Conservation (phyloP, 2,888 invertebrate species). For the Clunio marinus region DNA sequence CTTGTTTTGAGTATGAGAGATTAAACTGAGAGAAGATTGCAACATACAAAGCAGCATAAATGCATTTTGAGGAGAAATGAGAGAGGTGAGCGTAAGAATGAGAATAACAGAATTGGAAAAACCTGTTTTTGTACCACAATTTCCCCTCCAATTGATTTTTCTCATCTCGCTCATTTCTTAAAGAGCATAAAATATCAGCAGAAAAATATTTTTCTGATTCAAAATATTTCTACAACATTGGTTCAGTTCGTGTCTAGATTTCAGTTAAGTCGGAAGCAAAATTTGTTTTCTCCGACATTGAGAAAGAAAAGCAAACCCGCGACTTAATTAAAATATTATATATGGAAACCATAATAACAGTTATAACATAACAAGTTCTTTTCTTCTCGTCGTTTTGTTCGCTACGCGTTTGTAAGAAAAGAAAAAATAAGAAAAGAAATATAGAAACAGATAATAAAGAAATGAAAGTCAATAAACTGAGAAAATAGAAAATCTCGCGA, state of each 20-base stretch:
- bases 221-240: constrained; percentile 5
- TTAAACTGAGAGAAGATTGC: neutral
- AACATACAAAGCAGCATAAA: neutral
- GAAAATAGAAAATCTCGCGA: constrained; percentile 3
- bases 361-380: constrained; percentile 39
- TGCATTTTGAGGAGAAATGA: neutral
- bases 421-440: neutral
- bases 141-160: neutral
- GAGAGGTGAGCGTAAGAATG: neutral
- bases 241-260: constrained; percentile 26
- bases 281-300: constrained; percentile 23
- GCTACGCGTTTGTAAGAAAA: neutral
- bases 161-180: neutral
- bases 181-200: no score
- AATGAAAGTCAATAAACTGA: constrained; percentile 37
- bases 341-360: constrained; percentile 39
- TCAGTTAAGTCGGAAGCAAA: constrained; percentile 28
- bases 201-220: neutral
- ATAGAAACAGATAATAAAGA: constrained; percentile 11
- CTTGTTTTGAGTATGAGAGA: constrained; percentile 6
- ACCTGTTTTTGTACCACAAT: neutral
- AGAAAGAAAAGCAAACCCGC: constrained; percentile 33
- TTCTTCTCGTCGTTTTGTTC: constrained; percentile 30
- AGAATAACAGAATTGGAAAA: no score
- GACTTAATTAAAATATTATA: constrained; percentile 39